A percentile compares a stretch with the other conserved stretches of the same genome.
Conservation (phyloP, 2,113 vertebrate species). For the Cricetomys ansorgei region DNA sequence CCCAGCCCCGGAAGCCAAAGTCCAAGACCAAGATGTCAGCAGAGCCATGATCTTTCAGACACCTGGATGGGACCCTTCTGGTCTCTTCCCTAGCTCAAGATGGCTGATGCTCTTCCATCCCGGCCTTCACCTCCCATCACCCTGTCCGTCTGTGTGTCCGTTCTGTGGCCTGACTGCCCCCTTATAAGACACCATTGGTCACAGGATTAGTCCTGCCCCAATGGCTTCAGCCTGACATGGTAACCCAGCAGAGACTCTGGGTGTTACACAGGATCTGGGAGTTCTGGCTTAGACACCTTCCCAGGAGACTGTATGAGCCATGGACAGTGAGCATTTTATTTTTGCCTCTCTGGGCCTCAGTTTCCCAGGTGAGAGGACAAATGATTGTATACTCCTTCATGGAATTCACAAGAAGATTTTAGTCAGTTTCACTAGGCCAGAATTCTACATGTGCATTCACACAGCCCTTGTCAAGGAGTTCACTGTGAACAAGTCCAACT, state of each 20-base stretch:
- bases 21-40: background rate
- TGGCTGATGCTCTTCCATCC: background rate
- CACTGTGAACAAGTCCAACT: background rate
- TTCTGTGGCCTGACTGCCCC: background rate
- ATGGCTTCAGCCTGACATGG: background rate
- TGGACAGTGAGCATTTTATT: background rate
- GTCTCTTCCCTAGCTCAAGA: background rate
- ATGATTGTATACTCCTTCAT: background rate
- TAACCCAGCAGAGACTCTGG: background rate
- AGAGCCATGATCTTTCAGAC: background rate
- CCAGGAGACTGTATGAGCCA: background rate
- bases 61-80: background rate
- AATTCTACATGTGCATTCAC: background rate
- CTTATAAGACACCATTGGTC: background rate
- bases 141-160: background rate
- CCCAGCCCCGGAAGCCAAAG: background rate
- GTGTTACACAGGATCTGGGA: background rate
- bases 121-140: background rate
- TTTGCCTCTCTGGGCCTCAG: background rate
- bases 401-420: background rate
- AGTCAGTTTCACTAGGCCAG: background rate
- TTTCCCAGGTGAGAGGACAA: background rate
- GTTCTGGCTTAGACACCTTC: background rate
- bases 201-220: background rate
- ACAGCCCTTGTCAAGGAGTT: background rate